Conservation (phyloP, 1,140 invertebrate species). For the Diplogasteroides magnus region DNA sequence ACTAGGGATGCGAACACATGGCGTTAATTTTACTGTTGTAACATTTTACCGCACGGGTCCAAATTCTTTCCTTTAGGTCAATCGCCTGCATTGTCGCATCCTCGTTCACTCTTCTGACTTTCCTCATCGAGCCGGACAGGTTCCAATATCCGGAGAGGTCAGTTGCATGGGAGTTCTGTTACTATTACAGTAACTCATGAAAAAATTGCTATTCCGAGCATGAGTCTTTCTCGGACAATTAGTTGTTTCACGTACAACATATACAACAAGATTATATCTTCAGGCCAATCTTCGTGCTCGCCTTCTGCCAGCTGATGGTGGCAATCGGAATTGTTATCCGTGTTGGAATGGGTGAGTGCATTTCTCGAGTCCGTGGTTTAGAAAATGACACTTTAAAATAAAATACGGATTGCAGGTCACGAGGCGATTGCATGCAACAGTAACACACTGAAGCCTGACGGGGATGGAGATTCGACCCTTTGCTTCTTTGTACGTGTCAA, state of each 20-base stretch:
- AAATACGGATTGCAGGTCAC: constrained; percentile 24
- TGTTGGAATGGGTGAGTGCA: constrained; percentile 59
- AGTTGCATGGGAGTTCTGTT: neutral
- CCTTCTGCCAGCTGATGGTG: constrained; percentile 90
- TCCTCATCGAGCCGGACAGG: constrained; percentile 92
- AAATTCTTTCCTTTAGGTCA: constrained; percentile 72
- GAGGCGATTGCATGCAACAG: constrained; percentile 23
- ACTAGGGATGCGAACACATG: neutral
- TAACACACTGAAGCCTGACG: constrained; percentile 13
- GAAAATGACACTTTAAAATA: no score
- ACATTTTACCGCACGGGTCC: no score
- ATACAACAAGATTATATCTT: no score
- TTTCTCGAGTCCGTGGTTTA: constrained; percentile 1
- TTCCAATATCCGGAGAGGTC: constrained; percentile 81
- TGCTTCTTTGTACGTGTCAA: no score
- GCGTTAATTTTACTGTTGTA: no score
- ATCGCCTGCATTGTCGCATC: constrained; percentile 81
- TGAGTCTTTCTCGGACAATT: no score
- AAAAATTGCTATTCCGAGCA: no score
- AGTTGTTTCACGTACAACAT: no score
- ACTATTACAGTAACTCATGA: no score
- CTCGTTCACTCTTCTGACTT: constrained; percentile 86
- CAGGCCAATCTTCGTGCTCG: constrained; percentile 89
- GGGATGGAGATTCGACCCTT: constrained; percentile 10
- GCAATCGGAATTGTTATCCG: constrained; percentile 84